These are phyloP conservation scores for Oreochromis spilurus DNA, from an alignment of 2,113 vertebrate species.

Conservation along the genomic window DNA sequence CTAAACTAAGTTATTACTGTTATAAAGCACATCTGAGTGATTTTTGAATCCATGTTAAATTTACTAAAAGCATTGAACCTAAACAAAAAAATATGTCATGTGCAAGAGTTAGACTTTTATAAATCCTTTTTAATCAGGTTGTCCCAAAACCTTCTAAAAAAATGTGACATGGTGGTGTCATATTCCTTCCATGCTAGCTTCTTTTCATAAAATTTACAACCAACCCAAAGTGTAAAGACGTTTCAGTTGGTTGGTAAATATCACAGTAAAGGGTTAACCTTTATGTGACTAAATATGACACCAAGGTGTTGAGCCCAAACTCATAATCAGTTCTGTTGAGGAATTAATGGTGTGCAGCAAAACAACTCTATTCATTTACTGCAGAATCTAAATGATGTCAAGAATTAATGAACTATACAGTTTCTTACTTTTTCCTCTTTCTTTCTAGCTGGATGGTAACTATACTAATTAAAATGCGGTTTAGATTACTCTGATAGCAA, in stretches of 20 bases:
- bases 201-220: not conserved
- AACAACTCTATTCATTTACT: too few species aligned
- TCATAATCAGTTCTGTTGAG: too few species aligned
- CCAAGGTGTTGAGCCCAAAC: too few species aligned
- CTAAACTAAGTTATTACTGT: not conserved
- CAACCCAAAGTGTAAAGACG: not conserved
- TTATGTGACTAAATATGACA: too few species aligned
- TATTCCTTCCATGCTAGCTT: not conserved
- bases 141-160: not conserved
- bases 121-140: not conserved
- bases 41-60: not conserved
- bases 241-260: not conserved
- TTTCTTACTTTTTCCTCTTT: too few species aligned
- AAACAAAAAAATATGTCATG: not conserved
- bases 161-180: rapidly evolving
- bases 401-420: too few species aligned
- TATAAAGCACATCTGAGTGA: rapidly evolving
- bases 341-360: too few species aligned
- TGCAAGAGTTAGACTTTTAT: not conserved
- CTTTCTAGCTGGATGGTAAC: too few species aligned
- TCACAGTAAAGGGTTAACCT: not conserved
- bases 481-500: not conserved
- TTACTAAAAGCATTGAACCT: not conserved
- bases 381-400: too few species aligned
- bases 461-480: not conserved